Conservation (phyloP, 2,888 invertebrate species). For the Leucoptera coffeella region DNA sequence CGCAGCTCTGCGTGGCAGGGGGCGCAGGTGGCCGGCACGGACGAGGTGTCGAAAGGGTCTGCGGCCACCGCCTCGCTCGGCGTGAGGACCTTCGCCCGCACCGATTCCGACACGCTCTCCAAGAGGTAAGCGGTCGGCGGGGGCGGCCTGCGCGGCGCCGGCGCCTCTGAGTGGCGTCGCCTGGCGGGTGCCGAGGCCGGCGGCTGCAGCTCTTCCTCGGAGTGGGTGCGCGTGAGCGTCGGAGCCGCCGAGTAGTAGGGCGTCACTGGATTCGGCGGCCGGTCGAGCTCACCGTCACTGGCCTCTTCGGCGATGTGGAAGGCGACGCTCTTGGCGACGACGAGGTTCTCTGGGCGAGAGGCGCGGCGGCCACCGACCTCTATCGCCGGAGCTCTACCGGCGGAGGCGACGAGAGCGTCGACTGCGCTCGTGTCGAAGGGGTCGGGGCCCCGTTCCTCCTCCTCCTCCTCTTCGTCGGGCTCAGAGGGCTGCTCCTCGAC, state of each 20-base stretch:
- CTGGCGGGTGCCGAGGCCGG: conserved; percentile 28
- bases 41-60: conserved; percentile 87
- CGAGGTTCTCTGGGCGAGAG: conserved; percentile 58
- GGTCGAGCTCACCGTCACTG: conserved; percentile 41
- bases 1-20: conserved; percentile 77
- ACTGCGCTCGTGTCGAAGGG: conserved; percentile 84
- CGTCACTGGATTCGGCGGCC: conserved; percentile 67
- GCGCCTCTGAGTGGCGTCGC: conserved; percentile 47
- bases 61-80: conserved; percentile 21
- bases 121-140: conserved; percentile 27
- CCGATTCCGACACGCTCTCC: conserved; percentile 19
- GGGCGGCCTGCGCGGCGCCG: conserved; percentile 17
- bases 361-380: conserved; percentile 57
- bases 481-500: conserved; percentile 57
- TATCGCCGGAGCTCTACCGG: conserved; percentile 61
- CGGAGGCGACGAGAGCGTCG: conserved; percentile 64
- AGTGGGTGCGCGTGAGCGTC: conserved; percentile 49
- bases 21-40: conserved; percentile 64
- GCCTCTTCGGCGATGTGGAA: conserved; percentile 42
- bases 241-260: conserved; percentile 63
- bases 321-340: conserved; percentile 39
- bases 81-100: conserved; percentile 61
- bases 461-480: conserved; percentile 56
- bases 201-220: conserved; percentile 59
- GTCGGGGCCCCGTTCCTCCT: conserved; percentile 59